These are phyloP conservation scores for Ailuropoda melanoleuca DNA, from an alignment of 2,113 vertebrate species.

Conservation along the genomic window DNA sequence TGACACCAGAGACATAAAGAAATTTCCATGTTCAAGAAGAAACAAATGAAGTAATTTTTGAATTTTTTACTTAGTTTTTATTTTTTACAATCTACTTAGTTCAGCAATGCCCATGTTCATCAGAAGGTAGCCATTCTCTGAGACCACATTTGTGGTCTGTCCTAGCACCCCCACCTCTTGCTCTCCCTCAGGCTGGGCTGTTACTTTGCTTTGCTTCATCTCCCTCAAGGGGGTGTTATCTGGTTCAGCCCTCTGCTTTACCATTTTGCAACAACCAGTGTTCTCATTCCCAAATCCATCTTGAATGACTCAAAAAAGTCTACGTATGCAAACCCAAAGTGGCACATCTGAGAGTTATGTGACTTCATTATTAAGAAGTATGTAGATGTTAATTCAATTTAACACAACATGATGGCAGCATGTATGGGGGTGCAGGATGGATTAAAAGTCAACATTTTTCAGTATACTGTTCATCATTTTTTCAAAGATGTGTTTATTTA, in stretches of 20 bases:
- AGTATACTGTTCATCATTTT: neutral
- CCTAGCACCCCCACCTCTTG: rapidly evolving
- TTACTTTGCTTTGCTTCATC: neutral
- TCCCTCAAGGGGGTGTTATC: neutral
- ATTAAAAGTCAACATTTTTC: neutral
- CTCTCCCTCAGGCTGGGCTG: neutral
- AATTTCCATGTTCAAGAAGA: neutral
- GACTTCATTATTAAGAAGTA: neutral
- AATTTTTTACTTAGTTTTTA: neutral
- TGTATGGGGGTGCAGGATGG: rapidly evolving
- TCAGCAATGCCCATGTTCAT: neutral
- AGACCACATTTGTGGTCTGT: neutral
- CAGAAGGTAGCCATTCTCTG: neutral
- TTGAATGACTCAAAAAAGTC: neutral
- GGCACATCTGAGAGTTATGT: neutral
- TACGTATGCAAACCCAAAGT: neutral
- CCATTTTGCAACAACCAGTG: neutral
- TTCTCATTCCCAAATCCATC: neutral
- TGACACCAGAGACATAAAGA: neutral
- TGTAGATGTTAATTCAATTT: neutral
- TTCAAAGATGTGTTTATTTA: neutral
- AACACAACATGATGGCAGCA: neutral
- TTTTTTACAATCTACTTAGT: neutral
- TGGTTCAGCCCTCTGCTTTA: neutral
- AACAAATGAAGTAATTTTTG: neutral